Conservation (phyloP, 2,888 invertebrate species). For the Marasmarcha lunaedactyla region DNA sequence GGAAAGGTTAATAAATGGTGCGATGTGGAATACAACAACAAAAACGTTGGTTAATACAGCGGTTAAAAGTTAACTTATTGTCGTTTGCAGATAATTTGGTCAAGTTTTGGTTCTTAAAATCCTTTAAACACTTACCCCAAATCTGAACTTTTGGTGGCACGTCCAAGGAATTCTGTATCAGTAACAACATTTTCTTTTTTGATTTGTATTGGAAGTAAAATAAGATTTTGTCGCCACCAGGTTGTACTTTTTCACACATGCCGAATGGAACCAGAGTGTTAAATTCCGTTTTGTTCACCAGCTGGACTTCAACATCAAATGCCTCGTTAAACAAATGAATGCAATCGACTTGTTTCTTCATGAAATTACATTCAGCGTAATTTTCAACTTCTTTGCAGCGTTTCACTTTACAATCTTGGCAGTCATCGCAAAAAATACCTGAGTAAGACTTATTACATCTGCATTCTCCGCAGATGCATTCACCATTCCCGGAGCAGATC, state of each 20-base stretch:
- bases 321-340: neutral
- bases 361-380: neutral
- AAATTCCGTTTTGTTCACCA: slow-evolving; percentile 28
- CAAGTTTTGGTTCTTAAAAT: no score
- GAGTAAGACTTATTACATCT: slow-evolving; percentile 46
- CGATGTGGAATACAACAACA: no score
- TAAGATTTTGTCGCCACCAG: no score
- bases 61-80: no score
- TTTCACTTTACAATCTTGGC: neutral
- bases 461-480: slow-evolving; percentile 79
- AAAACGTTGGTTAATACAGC: no score
- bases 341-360: neutral
- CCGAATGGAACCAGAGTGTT: neutral
- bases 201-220: slow-evolving; percentile 6
- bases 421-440: neutral
- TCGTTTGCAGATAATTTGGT: no score
- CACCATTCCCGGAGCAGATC: slow-evolving; percentile 67
- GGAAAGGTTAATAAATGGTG: no score
- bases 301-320: slow-evolving; percentile 14
- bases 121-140: slow-evolving; percentile 50
- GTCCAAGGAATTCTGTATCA: slow-evolving; percentile 40
- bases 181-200: slow-evolving; percentile 21
- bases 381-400: neutral
- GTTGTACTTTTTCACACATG: neutral
- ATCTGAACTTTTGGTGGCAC: slow-evolving; percentile 27